Percentiles rank a stretch among this genome's conserved stretches.
phyloP scores from a whole-genome alignment of 2,888 invertebrate species.

The Oxytorus armatus region DNA sequence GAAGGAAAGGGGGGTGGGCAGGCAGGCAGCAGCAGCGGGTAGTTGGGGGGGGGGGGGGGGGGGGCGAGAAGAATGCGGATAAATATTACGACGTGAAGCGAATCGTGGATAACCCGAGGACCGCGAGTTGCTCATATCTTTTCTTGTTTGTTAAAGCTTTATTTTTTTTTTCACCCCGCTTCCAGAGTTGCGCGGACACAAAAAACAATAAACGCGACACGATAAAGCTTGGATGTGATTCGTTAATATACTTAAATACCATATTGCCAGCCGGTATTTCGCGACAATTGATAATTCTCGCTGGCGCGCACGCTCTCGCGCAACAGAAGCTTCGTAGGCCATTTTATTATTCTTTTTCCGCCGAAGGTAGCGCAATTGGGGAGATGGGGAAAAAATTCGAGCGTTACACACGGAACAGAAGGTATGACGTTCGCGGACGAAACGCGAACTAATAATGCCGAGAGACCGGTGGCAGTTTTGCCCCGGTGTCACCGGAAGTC shows the following conservation, averaged over 20 bases:
- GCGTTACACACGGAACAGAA: slow-evolving; percentile 48
- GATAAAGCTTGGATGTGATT: slow-evolving; percentile 24
- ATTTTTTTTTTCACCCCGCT: slow-evolving; percentile 1
- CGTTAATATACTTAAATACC: slow-evolving; percentile 37
- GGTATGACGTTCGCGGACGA: too few species aligned
- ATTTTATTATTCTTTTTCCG: slow-evolving; percentile 23
- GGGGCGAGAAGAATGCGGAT: not conserved
- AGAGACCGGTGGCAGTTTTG: too few species aligned
- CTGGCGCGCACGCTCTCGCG: too few species aligned
- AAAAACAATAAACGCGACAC: slow-evolving; percentile 42
- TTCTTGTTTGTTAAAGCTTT: slow-evolving; percentile 41
- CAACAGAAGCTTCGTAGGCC: slow-evolving; percentile 65
- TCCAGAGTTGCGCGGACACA: slow-evolving; percentile 37
- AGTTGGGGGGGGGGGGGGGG: too few species aligned
- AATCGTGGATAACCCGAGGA: slow-evolving; percentile 35
- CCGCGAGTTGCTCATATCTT: slow-evolving; percentile 36
- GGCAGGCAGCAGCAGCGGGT: too few species aligned
- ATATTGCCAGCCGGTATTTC: slow-evolving; percentile 53
- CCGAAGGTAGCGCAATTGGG: slow-evolving; percentile 18
- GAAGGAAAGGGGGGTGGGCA: too few species aligned
- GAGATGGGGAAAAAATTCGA: slow-evolving; percentile 18
- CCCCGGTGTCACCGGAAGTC: not conserved
- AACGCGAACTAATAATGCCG: too few species aligned
- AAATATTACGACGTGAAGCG: slow-evolving; percentile 28
- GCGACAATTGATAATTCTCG: too few species aligned